A percentile compares a stretch with the other conserved stretches of the same genome.
phyloP scores from a whole-genome alignment of 2,888 invertebrate genomes.

The Cataglyphis cursor region DNA sequence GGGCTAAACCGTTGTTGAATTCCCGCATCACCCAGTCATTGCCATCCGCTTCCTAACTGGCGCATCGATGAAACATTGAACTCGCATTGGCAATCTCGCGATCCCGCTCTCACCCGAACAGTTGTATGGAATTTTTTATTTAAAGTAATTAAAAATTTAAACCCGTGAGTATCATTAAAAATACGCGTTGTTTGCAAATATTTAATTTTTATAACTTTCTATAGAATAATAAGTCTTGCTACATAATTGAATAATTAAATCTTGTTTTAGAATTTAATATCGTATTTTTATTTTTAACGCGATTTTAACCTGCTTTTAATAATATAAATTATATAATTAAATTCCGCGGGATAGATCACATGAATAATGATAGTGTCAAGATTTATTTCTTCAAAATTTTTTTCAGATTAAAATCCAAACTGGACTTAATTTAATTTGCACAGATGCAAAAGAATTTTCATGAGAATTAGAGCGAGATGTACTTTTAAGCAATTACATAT shows the following conservation, averaged over 20 bases:
- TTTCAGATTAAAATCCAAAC: neutral
- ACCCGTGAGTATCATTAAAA: neutral
- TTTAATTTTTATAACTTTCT: neutral
- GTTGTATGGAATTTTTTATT: neutral
- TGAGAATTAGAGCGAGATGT: neutral
- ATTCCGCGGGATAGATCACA: neutral
- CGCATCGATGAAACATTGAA: constrained; percentile 45
- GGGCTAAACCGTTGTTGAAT: constrained; percentile 70
- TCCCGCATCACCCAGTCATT: constrained; percentile 67
- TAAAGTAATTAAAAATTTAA: constrained; percentile 32
- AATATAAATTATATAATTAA: neutral
- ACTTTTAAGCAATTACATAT: neutral
- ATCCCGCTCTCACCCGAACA: neutral
- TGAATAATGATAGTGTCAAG: neutral
- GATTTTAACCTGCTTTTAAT: neutral
- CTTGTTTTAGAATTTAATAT: neutral
- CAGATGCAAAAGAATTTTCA: neutral
- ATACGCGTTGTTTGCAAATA: neutral
- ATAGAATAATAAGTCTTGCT: neutral
- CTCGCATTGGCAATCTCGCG: constrained; percentile 34
- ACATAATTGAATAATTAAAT: neutral
- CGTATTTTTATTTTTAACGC: neutral
- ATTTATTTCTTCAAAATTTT: neutral
- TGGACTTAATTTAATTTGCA: neutral
- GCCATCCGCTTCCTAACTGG: constrained; percentile 59